Evolutionary conservation across 2,113 vertebrate genomes (phyloP).

Genomic region (Pimephales promelas): DNA sequence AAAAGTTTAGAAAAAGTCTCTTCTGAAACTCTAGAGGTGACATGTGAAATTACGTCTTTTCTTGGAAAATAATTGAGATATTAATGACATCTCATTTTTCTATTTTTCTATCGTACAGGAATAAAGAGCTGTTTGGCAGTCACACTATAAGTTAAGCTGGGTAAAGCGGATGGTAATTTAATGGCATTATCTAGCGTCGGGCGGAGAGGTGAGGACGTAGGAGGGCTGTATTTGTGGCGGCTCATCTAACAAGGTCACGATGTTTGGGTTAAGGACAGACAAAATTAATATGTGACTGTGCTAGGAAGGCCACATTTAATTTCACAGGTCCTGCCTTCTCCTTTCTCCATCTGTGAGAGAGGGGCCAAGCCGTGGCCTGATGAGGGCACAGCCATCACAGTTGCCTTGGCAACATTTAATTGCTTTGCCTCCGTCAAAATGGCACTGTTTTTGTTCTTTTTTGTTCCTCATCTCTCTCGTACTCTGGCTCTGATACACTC

Average conservation of each 20-base stretch:
- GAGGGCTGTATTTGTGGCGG: conserved; percentile 15
- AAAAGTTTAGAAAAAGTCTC: not conserved
- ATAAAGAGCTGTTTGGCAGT: not conserved
- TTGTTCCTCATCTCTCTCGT: conserved; percentile 29
- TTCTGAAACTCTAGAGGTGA: not conserved
- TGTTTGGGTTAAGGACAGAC: conserved; percentile 41
- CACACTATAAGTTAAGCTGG: not conserved
- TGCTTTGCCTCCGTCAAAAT: conserved; percentile 61
- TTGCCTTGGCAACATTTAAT: conserved; percentile 62
- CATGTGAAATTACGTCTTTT: not conserved
- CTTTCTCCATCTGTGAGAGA: conserved; percentile 37
- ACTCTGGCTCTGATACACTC: conserved; percentile 36
- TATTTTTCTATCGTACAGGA: not conserved
- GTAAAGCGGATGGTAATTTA: conserved; percentile 2
- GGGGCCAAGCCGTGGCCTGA: conserved; percentile 45
- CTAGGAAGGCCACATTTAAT: conserved; percentile 50
- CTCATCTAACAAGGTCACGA: conserved; percentile 44
- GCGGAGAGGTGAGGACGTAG: conserved; percentile 11
- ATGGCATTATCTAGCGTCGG: conserved; percentile 23
- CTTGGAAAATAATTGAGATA: not conserved
- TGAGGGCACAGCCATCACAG: conserved; percentile 56
- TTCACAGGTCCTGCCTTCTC: conserved; percentile 51
- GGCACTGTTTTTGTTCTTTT: conserved; percentile 51
- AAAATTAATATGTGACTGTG: conserved; percentile 48
- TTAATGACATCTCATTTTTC: not conserved